phyloP scores from a whole-genome alignment of 2,888 invertebrate species.

The Taphrorychus bicolor region DNA sequence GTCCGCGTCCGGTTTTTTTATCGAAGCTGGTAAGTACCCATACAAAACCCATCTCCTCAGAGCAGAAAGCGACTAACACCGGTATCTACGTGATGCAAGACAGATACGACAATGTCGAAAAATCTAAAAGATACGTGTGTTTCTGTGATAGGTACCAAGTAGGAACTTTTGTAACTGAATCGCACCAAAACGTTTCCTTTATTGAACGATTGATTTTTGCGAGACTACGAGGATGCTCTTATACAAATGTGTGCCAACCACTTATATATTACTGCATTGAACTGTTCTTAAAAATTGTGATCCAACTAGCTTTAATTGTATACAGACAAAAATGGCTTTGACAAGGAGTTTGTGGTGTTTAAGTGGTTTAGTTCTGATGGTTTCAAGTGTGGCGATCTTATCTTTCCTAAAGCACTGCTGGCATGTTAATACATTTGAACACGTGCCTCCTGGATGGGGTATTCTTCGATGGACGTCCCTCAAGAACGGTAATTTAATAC shows the following conservation, averaged over 20 bases:
- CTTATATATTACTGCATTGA: not conserved
- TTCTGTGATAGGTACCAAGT: not conserved
- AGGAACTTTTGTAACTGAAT: too few relatives aligned
- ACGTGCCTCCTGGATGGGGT: not conserved
- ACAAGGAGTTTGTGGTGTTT: not conserved
- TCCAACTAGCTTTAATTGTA: too few relatives aligned
- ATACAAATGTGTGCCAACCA: too few relatives aligned
- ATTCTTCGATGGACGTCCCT: not conserved
- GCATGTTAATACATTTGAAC: not conserved
- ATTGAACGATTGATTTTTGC: too few relatives aligned
- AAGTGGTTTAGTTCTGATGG: constrained; percentile 6
- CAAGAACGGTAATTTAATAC: not conserved
- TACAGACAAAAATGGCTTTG: not conserved
- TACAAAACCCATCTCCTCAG: not conserved
- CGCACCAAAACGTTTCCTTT: too few relatives aligned
- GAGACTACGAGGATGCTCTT: too few relatives aligned
- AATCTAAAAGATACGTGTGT: not conserved
- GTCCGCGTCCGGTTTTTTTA: not conserved
- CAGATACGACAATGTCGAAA: not conserved
- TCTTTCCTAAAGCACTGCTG: not conserved
- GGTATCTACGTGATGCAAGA: not conserved
- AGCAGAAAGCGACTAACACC: not conserved
- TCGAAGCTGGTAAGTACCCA: not conserved
- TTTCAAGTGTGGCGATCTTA: not conserved
- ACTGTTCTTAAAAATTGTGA: not conserved